A percentile compares a stretch with the other conserved stretches of the same genome.
Conservation (phyloP, 2,113 vertebrate genomes). For the Anolis carolinensis region DNA sequence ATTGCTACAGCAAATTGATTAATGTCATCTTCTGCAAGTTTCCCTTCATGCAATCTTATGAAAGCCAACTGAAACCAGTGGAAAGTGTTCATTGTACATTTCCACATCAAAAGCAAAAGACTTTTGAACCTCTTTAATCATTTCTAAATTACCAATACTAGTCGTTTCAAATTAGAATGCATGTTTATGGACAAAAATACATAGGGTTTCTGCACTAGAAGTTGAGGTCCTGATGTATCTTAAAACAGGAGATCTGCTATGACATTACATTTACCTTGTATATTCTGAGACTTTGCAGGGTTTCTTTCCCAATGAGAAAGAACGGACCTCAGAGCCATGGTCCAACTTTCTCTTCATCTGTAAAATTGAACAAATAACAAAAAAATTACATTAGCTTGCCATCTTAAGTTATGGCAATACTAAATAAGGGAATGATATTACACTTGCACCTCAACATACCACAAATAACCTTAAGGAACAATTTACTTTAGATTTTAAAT, state of each 20-base stretch:
- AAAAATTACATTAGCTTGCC: constrained; percentile 59
- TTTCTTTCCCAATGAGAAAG: constrained; percentile 99
- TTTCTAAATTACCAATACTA: not conserved
- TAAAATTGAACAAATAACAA: constrained; percentile 65
- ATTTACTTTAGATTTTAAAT: constrained; percentile 28
- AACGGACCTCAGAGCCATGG: constrained; percentile 98
- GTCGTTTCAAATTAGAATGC: not conserved
- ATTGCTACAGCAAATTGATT: constrained; percentile 76
- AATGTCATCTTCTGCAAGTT: constrained; percentile 64
- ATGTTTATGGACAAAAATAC: constrained; percentile 39
- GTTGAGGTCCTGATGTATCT: constrained; percentile 38
- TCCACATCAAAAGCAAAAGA: not conserved
- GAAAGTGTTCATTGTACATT: not conserved
- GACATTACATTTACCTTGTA: constrained; percentile 86
- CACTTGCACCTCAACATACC: constrained; percentile 27
- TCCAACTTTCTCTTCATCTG: constrained; percentile 99
- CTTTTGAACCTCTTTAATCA: not conserved
- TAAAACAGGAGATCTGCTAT: constrained; percentile 51
- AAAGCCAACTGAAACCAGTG: constrained; percentile 50
- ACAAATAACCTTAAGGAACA: not conserved
- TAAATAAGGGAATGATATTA: constrained; percentile 40
- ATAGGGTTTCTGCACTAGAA: constrained; percentile 50
- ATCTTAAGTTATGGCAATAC: not conserved
- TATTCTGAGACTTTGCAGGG: constrained; percentile 98
- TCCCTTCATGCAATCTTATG: constrained; percentile 56